Evolutionary conservation across 1,140 invertebrate genomes (phyloP).

Genomic region (Pectinophora gossypiella): DNA sequence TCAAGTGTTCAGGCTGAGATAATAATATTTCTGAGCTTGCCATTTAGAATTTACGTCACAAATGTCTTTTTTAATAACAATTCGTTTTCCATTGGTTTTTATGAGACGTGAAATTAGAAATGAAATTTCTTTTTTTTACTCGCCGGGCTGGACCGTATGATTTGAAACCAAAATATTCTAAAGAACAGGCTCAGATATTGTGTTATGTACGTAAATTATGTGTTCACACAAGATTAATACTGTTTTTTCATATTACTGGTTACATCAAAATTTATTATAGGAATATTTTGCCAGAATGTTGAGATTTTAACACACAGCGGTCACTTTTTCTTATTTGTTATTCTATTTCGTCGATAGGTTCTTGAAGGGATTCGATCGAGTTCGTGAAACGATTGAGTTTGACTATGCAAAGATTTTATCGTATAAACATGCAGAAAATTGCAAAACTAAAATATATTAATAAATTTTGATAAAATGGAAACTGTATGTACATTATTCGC

Average conservation of each 20-base stretch:
- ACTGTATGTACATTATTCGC: too few species aligned
- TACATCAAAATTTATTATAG: constrained; percentile 32
- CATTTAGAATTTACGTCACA: constrained; percentile 3
- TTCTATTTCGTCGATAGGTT: too few species aligned
- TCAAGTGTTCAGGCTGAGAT: not conserved
- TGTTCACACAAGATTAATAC: constrained; percentile 40
- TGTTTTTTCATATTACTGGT: constrained; percentile 38
- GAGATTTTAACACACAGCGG: constrained; percentile 37
- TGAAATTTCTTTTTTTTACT: not conserved
- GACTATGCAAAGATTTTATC: too few species aligned
- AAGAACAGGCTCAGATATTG: constrained; percentile 32
- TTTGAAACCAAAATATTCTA: too few species aligned
- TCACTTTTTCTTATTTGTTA: constrained; percentile 5
- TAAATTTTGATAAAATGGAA: too few species aligned
- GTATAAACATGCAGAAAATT: too few species aligned
- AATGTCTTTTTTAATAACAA: not conserved
- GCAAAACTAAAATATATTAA: too few species aligned
- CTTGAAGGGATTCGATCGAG: too few species aligned
- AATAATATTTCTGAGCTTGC: not conserved
- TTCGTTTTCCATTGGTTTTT: not conserved
- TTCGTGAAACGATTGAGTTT: too few species aligned
- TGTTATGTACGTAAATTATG: constrained; percentile 41
- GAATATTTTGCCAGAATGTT: constrained; percentile 35
- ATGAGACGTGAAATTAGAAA: not conserved
- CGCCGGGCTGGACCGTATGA: not conserved